Base-by-base conservation (phyloP, 2,888 invertebrate genomes). In the Agrotis puta region DNA sequence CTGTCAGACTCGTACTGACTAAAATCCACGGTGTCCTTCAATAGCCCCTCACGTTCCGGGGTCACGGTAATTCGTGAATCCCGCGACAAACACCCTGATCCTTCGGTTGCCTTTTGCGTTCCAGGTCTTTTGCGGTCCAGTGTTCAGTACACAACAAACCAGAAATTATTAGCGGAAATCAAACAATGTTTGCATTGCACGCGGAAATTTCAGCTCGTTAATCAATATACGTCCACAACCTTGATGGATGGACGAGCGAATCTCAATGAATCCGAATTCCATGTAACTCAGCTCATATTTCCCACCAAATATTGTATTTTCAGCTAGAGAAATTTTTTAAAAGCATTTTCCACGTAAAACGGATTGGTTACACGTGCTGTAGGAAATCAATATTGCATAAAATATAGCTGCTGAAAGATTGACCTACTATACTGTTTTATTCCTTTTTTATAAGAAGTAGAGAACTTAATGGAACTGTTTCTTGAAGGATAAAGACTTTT, bases 361-460 rank as follows among this genome's bases (percentile, higher is more conserved):
- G 47, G 18, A 20, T 43, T 51, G 39, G 43, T 20, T 22, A 51
- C 64, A 65, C 79, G 56, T 72, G 75, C 39, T 27, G 24, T 11
- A 47, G 1, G 3, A 39, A 78, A 76, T 76, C 59, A 39, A 71
- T 76, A 61, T 43, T 71, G 73, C 61, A 76, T 57, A 18, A 22
- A 79, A 57, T 64, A 24, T 18, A 57, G 39, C n/a, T 22, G 16
- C 5, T 53, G 5, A 33, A 47, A 7, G 20, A 20, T 16, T 39
- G 45, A 59, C 54, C 64, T 70, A 27, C 58, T 56, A 14, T 20
- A 43, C 18, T 4, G 27, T 27, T 39, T 24, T 24, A 51, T 5
- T 48, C 3, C 5, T 18, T 53, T 27, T 48, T 62, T 43, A 7
- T 24, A 11, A n/a, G 43, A 14, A 20, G 13, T 3, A 27, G 27